phyloP scores from a whole-genome alignment of 2,113 vertebrate species.

The Myrmecophaga tridactyla region DNA sequence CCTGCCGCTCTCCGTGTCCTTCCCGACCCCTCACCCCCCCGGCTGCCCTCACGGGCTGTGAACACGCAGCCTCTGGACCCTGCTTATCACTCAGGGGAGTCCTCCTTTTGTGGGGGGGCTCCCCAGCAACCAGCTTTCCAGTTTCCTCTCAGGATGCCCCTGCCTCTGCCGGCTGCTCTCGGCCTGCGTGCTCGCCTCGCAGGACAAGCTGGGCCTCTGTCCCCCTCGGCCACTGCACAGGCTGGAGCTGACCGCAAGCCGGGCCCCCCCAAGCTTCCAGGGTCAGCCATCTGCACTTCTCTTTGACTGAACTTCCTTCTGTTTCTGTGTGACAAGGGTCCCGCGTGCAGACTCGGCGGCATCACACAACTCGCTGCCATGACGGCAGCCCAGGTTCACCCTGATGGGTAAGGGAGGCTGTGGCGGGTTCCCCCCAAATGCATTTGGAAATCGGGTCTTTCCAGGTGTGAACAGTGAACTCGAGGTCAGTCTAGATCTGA shows the following conservation, averaged over 20 bases:
- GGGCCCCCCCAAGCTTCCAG: background rate
- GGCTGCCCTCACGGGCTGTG: background rate
- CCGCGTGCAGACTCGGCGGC: background rate
- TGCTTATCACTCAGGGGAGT: fast-evolving
- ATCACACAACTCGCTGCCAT: background rate
- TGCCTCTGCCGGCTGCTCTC: no score
- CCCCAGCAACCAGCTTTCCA: background rate
- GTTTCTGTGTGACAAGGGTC: background rate
- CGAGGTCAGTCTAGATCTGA: no score
- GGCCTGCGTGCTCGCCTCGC: no score
- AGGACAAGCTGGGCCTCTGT: background rate
- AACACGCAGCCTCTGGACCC: fast-evolving
- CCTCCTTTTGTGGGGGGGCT: background rate
- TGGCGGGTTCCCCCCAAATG: no score
- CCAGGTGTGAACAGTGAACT: no score
- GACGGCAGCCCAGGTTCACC: background rate
- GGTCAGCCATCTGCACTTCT: background rate
- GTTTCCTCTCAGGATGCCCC: fast-evolving
- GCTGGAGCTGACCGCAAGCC: background rate
- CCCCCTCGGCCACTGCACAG: background rate
- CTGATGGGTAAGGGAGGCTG: background rate
- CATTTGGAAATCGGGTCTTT: no score
- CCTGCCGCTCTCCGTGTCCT: background rate
- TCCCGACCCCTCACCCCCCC: background rate
- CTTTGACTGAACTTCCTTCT: background rate